These are phyloP conservation scores for Thymelicus sylvestris DNA, from an alignment of 2,888 invertebrate genomes.

Conservation along the genomic window DNA sequence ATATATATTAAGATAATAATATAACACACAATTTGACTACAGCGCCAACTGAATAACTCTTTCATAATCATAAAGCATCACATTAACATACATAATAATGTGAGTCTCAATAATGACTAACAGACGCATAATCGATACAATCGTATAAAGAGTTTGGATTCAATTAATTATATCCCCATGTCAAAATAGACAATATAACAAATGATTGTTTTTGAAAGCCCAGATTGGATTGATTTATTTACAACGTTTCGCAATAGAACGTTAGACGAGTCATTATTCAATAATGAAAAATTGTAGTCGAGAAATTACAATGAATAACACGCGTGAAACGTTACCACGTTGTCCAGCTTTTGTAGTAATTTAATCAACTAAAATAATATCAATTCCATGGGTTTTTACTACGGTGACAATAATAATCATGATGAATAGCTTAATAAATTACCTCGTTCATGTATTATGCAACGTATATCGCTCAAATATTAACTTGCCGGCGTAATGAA, in stretches of 20 bases:
- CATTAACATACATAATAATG: too few species aligned
- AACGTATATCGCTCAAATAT: conserved; percentile 35
- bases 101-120: too few species aligned
- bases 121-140: too few species aligned
- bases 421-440: conserved; percentile 32
- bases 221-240: conserved; percentile 1
- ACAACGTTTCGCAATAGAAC: background rate
- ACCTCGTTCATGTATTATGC: conserved; percentile 32
- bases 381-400: conserved; percentile 23
- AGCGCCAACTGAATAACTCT: too few species aligned
- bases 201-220: conserved; percentile 2
- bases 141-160: too few species aligned
- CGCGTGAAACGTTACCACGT: background rate
- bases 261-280: background rate
- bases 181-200: conserved; percentile 1
- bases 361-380: conserved; percentile 30
- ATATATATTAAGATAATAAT: too few species aligned
- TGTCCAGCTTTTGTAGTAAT: conserved; percentile 9
- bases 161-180: background rate
- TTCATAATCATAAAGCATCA: too few species aligned
- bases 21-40: too few species aligned
- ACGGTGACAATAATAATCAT: conserved; percentile 31
- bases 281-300: background rate
- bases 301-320: background rate
- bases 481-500: conserved; percentile 33